Conservation (phyloP, 2,113 vertebrate genomes). For the Anolis carolinensis region DNA sequence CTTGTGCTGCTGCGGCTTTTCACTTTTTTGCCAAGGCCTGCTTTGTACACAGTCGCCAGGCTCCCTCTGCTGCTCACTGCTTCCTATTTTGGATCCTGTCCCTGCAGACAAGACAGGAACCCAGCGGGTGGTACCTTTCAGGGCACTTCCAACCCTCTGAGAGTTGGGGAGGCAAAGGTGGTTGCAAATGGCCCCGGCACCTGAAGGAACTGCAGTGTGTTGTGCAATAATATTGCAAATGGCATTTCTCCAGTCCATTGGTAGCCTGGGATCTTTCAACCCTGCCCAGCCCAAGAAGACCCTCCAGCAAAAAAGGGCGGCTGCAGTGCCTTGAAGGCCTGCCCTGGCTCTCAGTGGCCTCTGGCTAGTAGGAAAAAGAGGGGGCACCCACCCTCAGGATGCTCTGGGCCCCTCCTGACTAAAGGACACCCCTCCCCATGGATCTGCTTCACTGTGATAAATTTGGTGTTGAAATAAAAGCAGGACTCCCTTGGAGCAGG, state of each 20-base stretch:
- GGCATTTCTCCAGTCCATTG: slow-evolving; percentile 55
- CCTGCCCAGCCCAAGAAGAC: too few relatives aligned
- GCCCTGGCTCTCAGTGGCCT: background rate
- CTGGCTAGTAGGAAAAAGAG: background rate
- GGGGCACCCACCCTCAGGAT: slow-evolving; percentile 60
- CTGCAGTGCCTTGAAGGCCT: background rate
- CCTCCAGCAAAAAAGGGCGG: too few relatives aligned
- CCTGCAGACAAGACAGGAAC: background rate
- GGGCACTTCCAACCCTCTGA: slow-evolving; percentile 21
- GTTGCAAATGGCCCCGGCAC: too few relatives aligned
- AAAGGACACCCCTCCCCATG: too few relatives aligned
- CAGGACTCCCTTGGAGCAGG: too few relatives aligned
- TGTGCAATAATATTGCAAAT: slow-evolving; percentile 45
- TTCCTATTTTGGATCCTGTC: background rate
- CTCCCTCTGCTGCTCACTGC: background rate
- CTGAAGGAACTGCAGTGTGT: slow-evolving; percentile 12
- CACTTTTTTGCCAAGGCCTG: too few relatives aligned
- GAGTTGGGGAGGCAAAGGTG: slow-evolving; percentile 8
- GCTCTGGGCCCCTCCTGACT: background rate
- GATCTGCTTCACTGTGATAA: too few relatives aligned
- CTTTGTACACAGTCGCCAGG: background rate
- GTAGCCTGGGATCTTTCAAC: background rate
- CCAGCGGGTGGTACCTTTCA: background rate
- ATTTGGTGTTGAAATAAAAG: too few relatives aligned
- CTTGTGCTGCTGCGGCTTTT: too few relatives aligned